Conservation (phyloP, 2,797 vertebrate genomes). For the Dendrocincla fuliginosa region DNA sequence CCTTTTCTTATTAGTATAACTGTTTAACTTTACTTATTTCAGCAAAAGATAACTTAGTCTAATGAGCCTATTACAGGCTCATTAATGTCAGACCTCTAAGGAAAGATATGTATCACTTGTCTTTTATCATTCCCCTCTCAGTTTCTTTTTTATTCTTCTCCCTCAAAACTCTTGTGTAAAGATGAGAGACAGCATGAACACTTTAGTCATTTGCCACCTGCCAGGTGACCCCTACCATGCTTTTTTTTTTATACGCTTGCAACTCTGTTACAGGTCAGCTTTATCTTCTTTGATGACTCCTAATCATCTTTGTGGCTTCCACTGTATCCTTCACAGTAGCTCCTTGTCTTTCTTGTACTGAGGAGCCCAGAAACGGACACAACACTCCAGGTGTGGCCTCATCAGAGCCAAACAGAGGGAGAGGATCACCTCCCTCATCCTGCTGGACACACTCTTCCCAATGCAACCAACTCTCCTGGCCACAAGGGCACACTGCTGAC, state of each 20-base stretch:
- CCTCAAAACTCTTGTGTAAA: not conserved
- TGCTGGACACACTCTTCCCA: not conserved
- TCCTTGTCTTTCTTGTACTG: not conserved
- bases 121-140: not conserved
- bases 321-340: not conserved
- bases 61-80: conserved; percentile 1
- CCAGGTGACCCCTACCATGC: too few species aligned
- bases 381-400: not conserved
- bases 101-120: not conserved
- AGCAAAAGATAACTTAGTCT: conserved; percentile 14
- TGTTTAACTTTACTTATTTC: not conserved
- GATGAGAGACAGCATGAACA: not conserved
- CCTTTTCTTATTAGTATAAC: not conserved
- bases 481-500: not conserved
- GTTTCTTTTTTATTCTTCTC: not conserved
- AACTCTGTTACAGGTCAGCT: not conserved
- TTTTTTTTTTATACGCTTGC: not conserved
- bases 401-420: not conserved
- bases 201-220: not conserved
- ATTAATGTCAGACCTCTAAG: not conserved
- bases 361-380: not conserved
- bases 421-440: not conserved
- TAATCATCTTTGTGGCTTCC: not conserved
- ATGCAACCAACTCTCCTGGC: not conserved
- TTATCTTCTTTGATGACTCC: not conserved